Percentiles rank a stretch among this genome's conserved stretches.
Evolutionary conservation across 1,140 invertebrate genomes (phyloP).

Genomic region (silkworm (Bombyx mori)): DNA sequence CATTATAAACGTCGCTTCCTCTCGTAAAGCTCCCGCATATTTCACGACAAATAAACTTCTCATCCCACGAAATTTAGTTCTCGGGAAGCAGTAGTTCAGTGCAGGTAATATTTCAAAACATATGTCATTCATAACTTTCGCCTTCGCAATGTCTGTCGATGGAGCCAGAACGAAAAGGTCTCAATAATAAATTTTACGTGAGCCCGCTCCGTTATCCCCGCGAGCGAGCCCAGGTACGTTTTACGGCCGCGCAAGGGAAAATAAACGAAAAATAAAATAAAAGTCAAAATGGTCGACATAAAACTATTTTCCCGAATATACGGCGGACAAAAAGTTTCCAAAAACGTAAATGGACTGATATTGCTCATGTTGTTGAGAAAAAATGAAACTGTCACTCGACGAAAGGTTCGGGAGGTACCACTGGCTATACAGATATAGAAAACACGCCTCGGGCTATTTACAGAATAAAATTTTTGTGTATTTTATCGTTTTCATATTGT

Average conservation of each 20-base stretch:
- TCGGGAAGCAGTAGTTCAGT: slow-evolving; percentile 60
- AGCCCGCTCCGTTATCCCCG: slow-evolving; percentile 61
- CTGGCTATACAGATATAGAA: slow-evolving; percentile 1
- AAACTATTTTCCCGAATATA: slow-evolving; percentile 66
- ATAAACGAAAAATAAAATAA: slow-evolving; percentile 72
- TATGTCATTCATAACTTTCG: slow-evolving; percentile 71
- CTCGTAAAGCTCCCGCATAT: slow-evolving; percentile 67
- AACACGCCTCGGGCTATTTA: neutral
- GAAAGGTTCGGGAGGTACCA: neutral
- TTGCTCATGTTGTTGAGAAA: slow-evolving; percentile 28
- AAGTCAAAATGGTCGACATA: slow-evolving; percentile 68
- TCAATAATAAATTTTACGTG: slow-evolving; percentile 71
- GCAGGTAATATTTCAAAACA: slow-evolving; percentile 71
- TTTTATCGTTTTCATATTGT: too few species aligned
- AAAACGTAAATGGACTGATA: slow-evolving; percentile 41
- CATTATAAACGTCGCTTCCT: slow-evolving; percentile 56
- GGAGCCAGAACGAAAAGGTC: slow-evolving; percentile 65
- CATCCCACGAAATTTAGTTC: slow-evolving; percentile 59
- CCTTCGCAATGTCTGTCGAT: slow-evolving; percentile 70
- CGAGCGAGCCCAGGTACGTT: slow-evolving; percentile 62
- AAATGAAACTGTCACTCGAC: slow-evolving; percentile 16
- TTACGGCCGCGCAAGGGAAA: slow-evolving; percentile 67
- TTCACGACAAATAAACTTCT: slow-evolving; percentile 69
- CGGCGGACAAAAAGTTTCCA: slow-evolving; percentile 46
- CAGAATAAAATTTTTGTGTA: too few species aligned